A percentile compares a stretch with the other conserved stretches of the same genome.
Evolutionary conservation across 53 echinoderm and acorn worm genomes (phyloP).

Genomic region (Henricia sp.): DNA sequence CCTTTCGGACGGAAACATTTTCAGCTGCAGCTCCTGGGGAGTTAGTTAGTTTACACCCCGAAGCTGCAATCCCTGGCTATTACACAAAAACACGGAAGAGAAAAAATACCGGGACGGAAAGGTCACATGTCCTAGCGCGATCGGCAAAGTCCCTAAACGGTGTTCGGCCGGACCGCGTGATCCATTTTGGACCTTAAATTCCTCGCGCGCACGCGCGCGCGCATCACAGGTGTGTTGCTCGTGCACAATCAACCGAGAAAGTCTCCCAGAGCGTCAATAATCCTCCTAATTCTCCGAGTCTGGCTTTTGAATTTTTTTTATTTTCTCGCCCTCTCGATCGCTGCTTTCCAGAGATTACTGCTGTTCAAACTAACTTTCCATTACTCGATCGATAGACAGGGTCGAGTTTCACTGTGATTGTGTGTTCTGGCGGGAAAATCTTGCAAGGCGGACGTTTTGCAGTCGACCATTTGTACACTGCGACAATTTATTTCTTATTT

Average conservation of each 20-base stretch:
- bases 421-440: neutral
- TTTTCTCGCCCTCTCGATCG: no score
- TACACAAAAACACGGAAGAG: neutral
- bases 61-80: neutral
- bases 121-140: neutral
- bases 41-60: neutral
- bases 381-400: constrained; percentile 35
- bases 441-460: neutral
- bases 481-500: neutral
- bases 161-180: neutral
- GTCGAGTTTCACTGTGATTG: constrained; percentile 7
- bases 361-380: constrained; percentile 48
- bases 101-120: neutral
- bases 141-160: neutral
- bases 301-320: neutral
- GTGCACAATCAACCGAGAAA: constrained; percentile 4
- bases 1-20: no score
- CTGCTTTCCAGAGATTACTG: constrained; percentile 28
- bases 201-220: neutral
- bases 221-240: constrained; percentile 16
- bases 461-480: neutral
- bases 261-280: constrained; percentile 43
- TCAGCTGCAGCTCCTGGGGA: no score
- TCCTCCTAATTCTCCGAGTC: constrained; percentile 27
- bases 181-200: neutral